phyloP scores from a whole-genome alignment of 2,797 vertebrate genomes.

The Sebastes taczanowskii region DNA sequence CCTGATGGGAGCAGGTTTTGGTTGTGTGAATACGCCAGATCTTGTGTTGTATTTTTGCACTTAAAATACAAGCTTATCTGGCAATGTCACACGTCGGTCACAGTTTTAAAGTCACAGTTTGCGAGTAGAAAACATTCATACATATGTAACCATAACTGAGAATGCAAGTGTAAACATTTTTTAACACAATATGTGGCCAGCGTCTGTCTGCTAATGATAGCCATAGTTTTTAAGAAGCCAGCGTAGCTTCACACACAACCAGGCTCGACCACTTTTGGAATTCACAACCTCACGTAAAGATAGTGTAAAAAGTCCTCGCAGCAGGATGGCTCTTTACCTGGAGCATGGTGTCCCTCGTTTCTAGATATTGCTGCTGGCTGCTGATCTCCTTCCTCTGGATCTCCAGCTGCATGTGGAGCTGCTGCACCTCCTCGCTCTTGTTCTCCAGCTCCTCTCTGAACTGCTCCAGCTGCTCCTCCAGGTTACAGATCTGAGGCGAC shows the following conservation, averaged over 20 bases:
- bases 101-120: not conserved
- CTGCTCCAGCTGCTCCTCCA: conserved; percentile 98
- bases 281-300: not conserved
- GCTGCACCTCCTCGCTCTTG: conserved; percentile 98
- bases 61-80: not conserved
- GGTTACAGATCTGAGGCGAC: conserved; percentile 87
- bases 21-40: not conserved
- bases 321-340: conserved; percentile 78
- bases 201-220: not conserved
- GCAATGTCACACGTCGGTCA: not conserved
- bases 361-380: conserved; percentile 89
- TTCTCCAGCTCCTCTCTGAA: conserved; percentile 98
- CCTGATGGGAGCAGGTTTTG: not conserved
- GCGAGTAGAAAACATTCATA: not conserved
- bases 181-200: not conserved
- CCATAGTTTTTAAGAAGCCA: not conserved
- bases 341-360: conserved; percentile 88
- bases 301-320: no score
- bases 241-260: not conserved
- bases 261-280: not conserved
- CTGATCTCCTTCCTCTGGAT: conserved; percentile 94
- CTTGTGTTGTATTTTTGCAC: not conserved
- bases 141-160: not conserved
- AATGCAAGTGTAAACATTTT: not conserved
- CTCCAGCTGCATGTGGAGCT: conserved; percentile 97